Evolutionary conservation across 2,888 invertebrate genomes (phyloP), one percentile per base, ranked within the genome.

Genomic region (Cremastinae sp.): DNA sequence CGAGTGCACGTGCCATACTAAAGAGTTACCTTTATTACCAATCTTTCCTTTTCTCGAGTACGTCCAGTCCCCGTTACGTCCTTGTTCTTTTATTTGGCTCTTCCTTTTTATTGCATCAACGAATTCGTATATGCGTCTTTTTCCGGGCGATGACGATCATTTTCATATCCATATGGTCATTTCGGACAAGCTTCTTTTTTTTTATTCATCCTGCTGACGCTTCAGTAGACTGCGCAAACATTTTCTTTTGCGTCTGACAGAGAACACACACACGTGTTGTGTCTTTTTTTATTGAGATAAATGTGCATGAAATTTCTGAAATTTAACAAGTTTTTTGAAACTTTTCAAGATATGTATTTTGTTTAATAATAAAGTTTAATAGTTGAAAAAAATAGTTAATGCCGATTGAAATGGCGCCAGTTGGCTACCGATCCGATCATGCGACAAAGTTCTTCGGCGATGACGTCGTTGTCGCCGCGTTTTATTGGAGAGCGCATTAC

Each of bases 1-100:
- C 18, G 22, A 45, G 51, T 78, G 78, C 76, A 76, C 78, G 76
- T 73, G 76, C 76, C 69, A 69, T 69, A 73, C 69, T 76, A 61
- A 76, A 76, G 69, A 76, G 78, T 72, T 78, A 75, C 75, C 72
- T 78, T 73, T 78, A 77, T 77, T 61, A 59, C 69, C 53, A 16
- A 47, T 43, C 16, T 59, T 73, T 56, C 34, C 38, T 59, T 18
- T 41, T 36, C 51, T 53, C 28, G 20, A 56, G 47, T 54, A 16
- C 1, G 36, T 45, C 49, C 38, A 47, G 16, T n/a, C n/a, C 38
- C n/a, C 51, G 20, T 64, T 36, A n/a, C 9, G 34, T 8, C 9
- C 47, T 61, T n/a, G 45, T 34, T 14, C 16, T 61, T n/a, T 22
- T 41, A 53, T 28, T 62, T 10, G 38, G 9, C 18, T 16, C 43